Evolutionary conservation across 1,140 invertebrate genomes (phyloP), one percentile per base, ranked within the genome.

Genomic region (Oreohelix idahoensis): DNA sequence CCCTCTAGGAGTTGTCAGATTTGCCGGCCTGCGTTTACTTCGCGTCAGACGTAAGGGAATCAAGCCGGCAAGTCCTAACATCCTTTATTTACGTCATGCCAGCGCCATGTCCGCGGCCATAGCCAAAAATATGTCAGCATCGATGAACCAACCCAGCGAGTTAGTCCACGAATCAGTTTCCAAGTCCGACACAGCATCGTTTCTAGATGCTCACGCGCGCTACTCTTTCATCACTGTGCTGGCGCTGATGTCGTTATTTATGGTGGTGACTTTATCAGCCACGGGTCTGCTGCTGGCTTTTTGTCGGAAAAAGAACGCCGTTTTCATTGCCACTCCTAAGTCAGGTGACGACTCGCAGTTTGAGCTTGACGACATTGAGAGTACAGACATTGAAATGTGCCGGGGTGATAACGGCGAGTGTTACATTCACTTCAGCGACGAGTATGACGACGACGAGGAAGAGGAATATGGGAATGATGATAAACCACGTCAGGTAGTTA

Each of bases 231-330:
- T 85, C 35, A 86, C 87, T 17, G 85, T 90, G 11, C 39, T 89
- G 0, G 83, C 87, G 0, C 86, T 91, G 13, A 89, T 87, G 84
- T 84, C 86, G n/a, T 85, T 92, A 15, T 91, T 92, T 70, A 75
- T 90, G 35, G 86, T 87, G 42, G 86, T 91, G n/a, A 91, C 90
- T 8, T n/a, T 91, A 0, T 84, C 87, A 0, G 84, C 89, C 13
- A 90, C 90, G 17, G 85, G 86, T 0, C 84, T 88, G 0, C 73
- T 92, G 35, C 74, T 91, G n/a, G 86, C 90, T 17, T 92, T 91
- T 84, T 92, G 90, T 69, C 85, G 88, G 76, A 92, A 92, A 83
- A 91, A 89, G 63, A 92, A 92, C 87, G 80, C 89, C 17, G 90
- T 92, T 32, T 92, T 92, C 84, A 86, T 86, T 49, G 78, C 89